A percentile compares a stretch with the other conserved stretches of the same genome.
phyloP scores from a whole-genome alignment of 2,797 vertebrate genomes.

The Platyrinchus mystaceus region DNA sequence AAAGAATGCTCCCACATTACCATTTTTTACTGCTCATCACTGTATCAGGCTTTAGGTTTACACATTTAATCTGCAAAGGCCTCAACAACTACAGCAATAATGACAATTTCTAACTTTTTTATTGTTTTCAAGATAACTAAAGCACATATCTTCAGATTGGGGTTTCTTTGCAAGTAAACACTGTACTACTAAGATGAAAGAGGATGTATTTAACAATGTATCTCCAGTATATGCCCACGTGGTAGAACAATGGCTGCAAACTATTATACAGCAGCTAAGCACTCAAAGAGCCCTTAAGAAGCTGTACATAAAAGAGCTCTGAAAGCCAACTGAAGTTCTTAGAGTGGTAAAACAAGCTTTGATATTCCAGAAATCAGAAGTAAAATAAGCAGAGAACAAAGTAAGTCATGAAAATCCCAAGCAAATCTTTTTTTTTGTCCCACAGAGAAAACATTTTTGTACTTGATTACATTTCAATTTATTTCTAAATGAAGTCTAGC shows the following conservation, averaged over 20 bases:
- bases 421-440: not conserved
- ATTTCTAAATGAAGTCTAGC: not conserved
- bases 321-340: not conserved
- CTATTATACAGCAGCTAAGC: not conserved
- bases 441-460: not conserved
- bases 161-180: not conserved
- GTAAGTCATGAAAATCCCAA: not conserved
- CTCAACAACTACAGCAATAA: not conserved
- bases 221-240: too few relatives aligned
- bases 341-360: not conserved
- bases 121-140: not conserved
- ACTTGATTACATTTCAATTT: not conserved
- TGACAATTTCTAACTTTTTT: not conserved
- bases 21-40: not conserved
- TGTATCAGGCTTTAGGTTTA: not conserved
- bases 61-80: not conserved
- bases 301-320: not conserved
- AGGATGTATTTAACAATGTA: not conserved
- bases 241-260: too few relatives aligned
- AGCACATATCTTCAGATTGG: fast-evolving
- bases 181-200: not conserved
- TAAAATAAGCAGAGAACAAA: not conserved
- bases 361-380: not conserved
- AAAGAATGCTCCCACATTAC: not conserved
- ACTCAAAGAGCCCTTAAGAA: not conserved